Conservation (phyloP, 1,140 invertebrate species). For the Acromyrmex heyeri region DNA sequence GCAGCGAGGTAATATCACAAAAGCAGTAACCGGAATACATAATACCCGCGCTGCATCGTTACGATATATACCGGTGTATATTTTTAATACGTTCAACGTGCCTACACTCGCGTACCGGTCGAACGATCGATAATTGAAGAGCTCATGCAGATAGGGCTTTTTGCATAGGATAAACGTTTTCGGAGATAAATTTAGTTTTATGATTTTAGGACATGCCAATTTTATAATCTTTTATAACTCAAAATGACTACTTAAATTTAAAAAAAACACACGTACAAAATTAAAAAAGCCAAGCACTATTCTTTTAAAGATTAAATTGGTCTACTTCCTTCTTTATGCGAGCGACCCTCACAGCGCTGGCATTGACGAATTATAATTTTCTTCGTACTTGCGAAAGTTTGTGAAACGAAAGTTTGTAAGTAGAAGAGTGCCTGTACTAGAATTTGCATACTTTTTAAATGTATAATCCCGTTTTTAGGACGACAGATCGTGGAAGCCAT, state of each 20-base stretch:
- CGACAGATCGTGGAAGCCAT: neutral
- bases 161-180: constrained; percentile 1
- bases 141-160: neutral
- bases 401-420: constrained; percentile 35
- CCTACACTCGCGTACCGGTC: neutral
- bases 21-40: constrained; percentile 58
- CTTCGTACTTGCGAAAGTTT: neutral
- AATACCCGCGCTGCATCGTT: constrained; percentile 49
- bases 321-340: too few species aligned
- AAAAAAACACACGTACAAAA: neutral
- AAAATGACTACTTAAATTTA: neutral
- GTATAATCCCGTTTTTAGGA: constrained; percentile 40
- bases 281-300: too few species aligned
- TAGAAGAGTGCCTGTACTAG: neutral
- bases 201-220: neutral
- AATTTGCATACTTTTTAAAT: constrained; percentile 54
- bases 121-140: constrained; percentile 46
- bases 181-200: constrained; percentile 13
- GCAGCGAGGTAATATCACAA: constrained; percentile 46
- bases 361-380: constrained; percentile 34
- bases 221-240: neutral
- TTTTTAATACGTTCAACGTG: constrained; percentile 48
- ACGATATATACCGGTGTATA: constrained; percentile 23
- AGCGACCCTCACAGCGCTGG: neutral
- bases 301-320: neutral